Percentiles rank a stretch among this genome's conserved stretches.
Conservation (phyloP, 2,888 invertebrate genomes). For the Palloptera scutellata region DNA sequence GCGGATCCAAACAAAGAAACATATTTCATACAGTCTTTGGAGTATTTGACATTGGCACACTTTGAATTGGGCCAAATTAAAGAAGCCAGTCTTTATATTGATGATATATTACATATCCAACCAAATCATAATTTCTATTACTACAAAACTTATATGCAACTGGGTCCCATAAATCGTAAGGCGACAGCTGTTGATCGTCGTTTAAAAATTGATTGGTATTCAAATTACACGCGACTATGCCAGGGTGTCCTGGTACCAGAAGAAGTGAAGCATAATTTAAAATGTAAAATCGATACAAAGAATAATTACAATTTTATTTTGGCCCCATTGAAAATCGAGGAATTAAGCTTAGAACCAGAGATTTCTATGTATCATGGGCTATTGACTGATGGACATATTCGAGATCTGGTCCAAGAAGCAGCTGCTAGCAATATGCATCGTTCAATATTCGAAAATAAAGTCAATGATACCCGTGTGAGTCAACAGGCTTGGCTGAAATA, state of each 20-base stretch:
- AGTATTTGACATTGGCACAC: constrained; percentile 45
- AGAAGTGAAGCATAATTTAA: neutral
- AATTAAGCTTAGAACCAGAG: constrained; percentile 77
- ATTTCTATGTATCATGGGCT: constrained; percentile 86
- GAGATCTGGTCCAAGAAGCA: constrained; percentile 56
- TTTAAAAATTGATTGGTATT: constrained; percentile 42
- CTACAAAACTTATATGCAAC: constrained; percentile 25
- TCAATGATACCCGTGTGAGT: constrained; percentile 43
- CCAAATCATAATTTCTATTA: constrained; percentile 31
- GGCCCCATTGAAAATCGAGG: constrained; percentile 82
- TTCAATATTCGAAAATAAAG: constrained; percentile 31
- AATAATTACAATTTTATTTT: constrained; percentile 71
- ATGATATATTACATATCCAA: constrained; percentile 31
- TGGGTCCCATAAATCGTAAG: neutral
- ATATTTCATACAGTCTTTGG: constrained; percentile 38
- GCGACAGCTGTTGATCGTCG: neutral
- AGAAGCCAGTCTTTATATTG: constrained; percentile 31
- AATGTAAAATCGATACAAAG: constrained; percentile 40
- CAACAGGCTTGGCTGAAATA: constrained; percentile 48
- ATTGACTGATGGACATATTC: constrained; percentile 84
- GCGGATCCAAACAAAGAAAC: neutral
- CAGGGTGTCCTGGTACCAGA: constrained; percentile 40
- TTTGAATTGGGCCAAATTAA: constrained; percentile 42
- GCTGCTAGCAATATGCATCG: constrained; percentile 38
- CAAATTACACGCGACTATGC: constrained; percentile 43